Evolutionary conservation across 2,888 invertebrate species (phyloP), one percentile per base, ranked within the genome.

Genomic region (Alsophila aescularia): DNA sequence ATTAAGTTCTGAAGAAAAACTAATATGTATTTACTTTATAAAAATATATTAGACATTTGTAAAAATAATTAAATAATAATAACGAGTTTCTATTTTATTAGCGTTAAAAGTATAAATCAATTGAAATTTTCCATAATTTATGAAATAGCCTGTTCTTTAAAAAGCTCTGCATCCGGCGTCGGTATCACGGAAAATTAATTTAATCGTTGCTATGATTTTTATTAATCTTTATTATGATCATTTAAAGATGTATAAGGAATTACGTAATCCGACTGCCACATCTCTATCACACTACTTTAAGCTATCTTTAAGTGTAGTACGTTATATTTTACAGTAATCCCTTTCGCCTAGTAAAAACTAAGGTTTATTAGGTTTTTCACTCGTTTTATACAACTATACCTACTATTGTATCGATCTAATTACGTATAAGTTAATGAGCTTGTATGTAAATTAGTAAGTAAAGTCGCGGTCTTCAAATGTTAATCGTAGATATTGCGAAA

Each of bases 321-420:
- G 77, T 85, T 85, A 81, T 55, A 64, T 81, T 64, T 83, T 85
- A 89, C 86, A 82, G 81, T 89, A 85, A 85, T 79, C 79, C 84
- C 83, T 81, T 84, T 85, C 45, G 85, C 84, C 84, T 90, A 87
- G 83, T 87, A 83, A 67, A 79, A 72, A 73, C 52, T 88, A 89
- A 88, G 85, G 74, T 81, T 84, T 48, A n/a, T 90, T 89, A 88
- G 87, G 86, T 89, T 91, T 90, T 90, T 88, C 90, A 91, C 90
- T 89, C 88, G 84, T 91, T 91, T 90, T 91, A 88, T 91, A 91
- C 90, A 89, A 87, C 63, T 89, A 85, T 89, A 88, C 83, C 81
- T 82, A 84, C 77, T 81, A 51, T 53, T 81, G 71, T 86, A 89
- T 84, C 80, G 70, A 82, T 82, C 81, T 88, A 89, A 81, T 82